Conservation (phyloP, 2,113 vertebrate genomes). For the Labeo rohita region DNA sequence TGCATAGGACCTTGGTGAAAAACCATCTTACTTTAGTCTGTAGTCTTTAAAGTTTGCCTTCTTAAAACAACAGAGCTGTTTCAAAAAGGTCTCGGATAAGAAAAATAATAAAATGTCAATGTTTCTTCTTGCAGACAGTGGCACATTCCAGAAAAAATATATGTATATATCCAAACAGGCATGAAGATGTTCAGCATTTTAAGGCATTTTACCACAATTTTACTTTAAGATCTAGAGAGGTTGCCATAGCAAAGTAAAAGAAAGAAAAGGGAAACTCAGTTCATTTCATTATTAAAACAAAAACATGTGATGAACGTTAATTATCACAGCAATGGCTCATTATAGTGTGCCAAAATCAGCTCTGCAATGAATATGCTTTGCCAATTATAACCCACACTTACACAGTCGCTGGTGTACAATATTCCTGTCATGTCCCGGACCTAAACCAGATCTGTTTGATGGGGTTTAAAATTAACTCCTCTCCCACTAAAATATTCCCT, state of each 20-base stretch:
- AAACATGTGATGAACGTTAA: neutral
- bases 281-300: neutral
- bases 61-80: neutral
- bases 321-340: neutral
- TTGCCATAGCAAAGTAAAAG: neutral
- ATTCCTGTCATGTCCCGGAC: neutral
- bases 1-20: neutral
- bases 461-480: neutral
- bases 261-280: neutral
- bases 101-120: neutral
- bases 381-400: conserved; percentile 16
- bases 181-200: neutral
- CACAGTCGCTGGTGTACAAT: neutral
- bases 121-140: neutral
- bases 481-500: neutral
- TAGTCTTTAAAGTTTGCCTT: neutral
- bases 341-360: conserved; percentile 6
- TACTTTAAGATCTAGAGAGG: neutral
- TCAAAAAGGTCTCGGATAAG: neutral
- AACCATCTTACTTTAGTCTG: neutral
- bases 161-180: neutral
- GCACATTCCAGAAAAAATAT: neutral
- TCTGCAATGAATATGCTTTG: conserved; percentile 2
- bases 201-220: neutral
- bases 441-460: neutral